Evolutionary conservation across 2,113 vertebrate species (phyloP), one percentile per base, ranked within the genome.

Genomic region (Rhipidura dahli): DNA sequence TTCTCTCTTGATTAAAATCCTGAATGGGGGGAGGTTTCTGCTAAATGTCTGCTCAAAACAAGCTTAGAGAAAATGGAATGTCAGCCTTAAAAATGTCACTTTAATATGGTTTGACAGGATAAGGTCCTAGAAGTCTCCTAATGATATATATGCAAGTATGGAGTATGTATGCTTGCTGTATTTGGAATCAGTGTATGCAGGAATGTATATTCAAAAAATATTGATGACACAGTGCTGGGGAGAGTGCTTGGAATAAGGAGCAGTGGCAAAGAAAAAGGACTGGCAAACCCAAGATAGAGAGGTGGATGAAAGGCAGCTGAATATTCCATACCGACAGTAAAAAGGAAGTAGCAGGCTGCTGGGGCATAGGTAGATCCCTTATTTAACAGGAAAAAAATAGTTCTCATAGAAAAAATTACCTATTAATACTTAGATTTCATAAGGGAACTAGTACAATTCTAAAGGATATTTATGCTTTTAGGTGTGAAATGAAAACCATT

Each of bases 1-100:
- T 97, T 96, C 91, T 94, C 57, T 87, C 84, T 96, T 95, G 93
- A 96, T 97, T 96, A 97, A 97, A 95, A 88, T 93, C 71, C 82
- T 83, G 84, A 97, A 90, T 73, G 59, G 42, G 11, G 21, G 73
- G 68, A 94, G 39, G 56, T 80, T 94, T 93, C 78, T 80, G 24
- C 93, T 94, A 91, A 94, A 90, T 71, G 85, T 91, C 91, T 94
- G 37, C 45, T 70, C 30, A 81, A 70, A 96, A 77, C 54, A 96
- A 85, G 83, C 89, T 85, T 64, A 87, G 69, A 94, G 87, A 95
- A 94, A 93, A 97, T 96, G 94, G 78, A 97, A 94, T 85, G 84
- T 94, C 75, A 94, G 68, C 65, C 60, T 95, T 97, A 86, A 90
- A 96, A 90, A 83, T 87, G 87, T 94, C 78, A 95, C 85, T 94